phyloP scores from a whole-genome alignment of 2,113 vertebrate genomes.

The Apeltes quadracus region DNA sequence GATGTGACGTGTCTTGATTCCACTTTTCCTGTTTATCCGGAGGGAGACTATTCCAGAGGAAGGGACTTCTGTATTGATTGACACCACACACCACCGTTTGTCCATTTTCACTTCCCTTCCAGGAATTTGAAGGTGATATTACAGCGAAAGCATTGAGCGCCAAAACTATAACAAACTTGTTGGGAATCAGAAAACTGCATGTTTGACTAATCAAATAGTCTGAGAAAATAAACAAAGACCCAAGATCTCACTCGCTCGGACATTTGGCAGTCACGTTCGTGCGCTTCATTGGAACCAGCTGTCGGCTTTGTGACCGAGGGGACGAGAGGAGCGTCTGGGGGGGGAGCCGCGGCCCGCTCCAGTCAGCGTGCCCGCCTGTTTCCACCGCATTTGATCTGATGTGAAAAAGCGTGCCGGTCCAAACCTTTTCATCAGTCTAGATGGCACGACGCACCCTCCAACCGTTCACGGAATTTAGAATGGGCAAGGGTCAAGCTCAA shows the following conservation, averaged over 20 bases:
- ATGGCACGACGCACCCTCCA: constrained; percentile 9
- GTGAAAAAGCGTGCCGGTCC: constrained; percentile 47
- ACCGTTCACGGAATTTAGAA: constrained; percentile 29
- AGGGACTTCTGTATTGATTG: constrained; percentile 61
- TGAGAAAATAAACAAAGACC: constrained; percentile 47
- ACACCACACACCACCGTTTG: constrained; percentile 52
- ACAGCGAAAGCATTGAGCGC: constrained; percentile 34
- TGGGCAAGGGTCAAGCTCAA: constrained; percentile 14
- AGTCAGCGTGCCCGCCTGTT: constrained; percentile 14
- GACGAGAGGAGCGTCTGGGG: constrained; percentile 35
- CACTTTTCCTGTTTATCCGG: constrained; percentile 47
- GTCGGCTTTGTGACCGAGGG: constrained; percentile 56
- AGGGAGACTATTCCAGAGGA: constrained; percentile 34
- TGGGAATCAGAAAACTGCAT: constrained; percentile 32
- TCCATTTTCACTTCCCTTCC: constrained; percentile 51
- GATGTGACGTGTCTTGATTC: constrained; percentile 36
- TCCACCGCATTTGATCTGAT: constrained; percentile 35
- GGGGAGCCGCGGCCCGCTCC: background rate
- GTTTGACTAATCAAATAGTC: constrained; percentile 50
- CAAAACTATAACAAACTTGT: constrained; percentile 14
- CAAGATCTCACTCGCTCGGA: constrained; percentile 34
- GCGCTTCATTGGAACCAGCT: constrained; percentile 75
- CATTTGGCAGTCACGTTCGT: constrained; percentile 34
- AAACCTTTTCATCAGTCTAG: constrained; percentile 53
- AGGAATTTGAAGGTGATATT: constrained; percentile 28